phyloP scores from a whole-genome alignment of 2,113 vertebrate species.

The Etheostoma spectabile region DNA sequence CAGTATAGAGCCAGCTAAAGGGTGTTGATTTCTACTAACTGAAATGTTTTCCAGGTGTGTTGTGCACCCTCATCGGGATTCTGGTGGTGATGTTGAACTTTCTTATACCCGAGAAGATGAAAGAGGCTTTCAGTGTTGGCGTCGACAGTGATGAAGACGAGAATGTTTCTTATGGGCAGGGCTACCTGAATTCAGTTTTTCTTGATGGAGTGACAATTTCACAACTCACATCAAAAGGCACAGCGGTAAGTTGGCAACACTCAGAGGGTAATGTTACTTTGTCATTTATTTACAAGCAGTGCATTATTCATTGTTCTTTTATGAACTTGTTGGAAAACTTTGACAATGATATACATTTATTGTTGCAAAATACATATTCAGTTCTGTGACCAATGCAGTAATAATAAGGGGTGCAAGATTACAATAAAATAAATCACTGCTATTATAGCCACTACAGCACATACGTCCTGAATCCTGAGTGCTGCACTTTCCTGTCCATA shows the following conservation, averaged over 20 bases:
- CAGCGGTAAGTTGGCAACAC: slow-evolving; percentile 38
- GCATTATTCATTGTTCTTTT: background rate
- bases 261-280: background rate
- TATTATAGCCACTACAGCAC: background rate
- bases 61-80: slow-evolving; percentile 87
- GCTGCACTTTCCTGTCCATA: background rate
- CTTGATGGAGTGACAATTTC: slow-evolving; percentile 69
- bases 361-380: slow-evolving; percentile 7
- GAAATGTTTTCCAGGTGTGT: slow-evolving; percentile 81
- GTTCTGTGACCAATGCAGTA: background rate
- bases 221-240: slow-evolving; percentile 34
- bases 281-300: background rate
- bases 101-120: slow-evolving; percentile 83
- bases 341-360: background rate
- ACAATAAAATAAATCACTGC: background rate
- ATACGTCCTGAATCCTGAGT: background rate
- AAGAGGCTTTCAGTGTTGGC: slow-evolving; percentile 85
- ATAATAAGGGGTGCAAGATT: background rate
- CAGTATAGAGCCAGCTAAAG: background rate
- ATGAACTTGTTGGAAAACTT: background rate
- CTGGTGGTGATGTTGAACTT: slow-evolving; percentile 84
- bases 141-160: slow-evolving; percentile 78
- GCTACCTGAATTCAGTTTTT: slow-evolving; percentile 79
- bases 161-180: slow-evolving; percentile 56
- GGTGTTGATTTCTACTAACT: background rate